Evolutionary conservation across 1,140 invertebrate species (phyloP).

Genomic region (Pristionchus pacificus): DNA sequence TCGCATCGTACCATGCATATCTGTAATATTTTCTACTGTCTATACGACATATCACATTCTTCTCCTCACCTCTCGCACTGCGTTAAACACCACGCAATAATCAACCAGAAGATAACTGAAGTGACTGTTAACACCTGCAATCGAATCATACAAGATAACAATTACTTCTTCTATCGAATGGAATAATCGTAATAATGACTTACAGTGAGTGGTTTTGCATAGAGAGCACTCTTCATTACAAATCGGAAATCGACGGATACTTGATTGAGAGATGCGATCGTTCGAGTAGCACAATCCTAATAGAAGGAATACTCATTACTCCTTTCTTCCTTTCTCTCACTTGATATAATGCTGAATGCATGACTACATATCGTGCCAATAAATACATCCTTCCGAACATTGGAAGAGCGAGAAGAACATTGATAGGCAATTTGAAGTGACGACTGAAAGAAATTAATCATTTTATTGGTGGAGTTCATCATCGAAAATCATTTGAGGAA

Average conservation of each 20-base stretch:
- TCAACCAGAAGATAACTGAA: constrained; percentile 95
- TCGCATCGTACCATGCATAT: no score
- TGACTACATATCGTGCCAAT: constrained; percentile 95
- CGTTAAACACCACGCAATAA: constrained; percentile 93
- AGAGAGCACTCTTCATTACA: constrained; percentile 98
- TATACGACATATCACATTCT: background rate
- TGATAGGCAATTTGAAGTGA: constrained; percentile 58
- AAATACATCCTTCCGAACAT: constrained; percentile 99
- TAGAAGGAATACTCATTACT: constrained; percentile 13
- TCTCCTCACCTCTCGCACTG: constrained; percentile 95
- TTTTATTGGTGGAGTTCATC: constrained; percentile 36
- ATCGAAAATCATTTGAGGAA: constrained; percentile 27
- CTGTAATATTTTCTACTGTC: constrained; percentile 24
- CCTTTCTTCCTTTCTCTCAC: constrained; percentile 21
- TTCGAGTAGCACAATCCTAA: constrained; percentile 78
- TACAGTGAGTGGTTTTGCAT: constrained; percentile 98
- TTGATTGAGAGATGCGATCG: constrained; percentile 88
- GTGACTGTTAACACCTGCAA: constrained; percentile 92
- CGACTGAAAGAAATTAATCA: constrained; percentile 1
- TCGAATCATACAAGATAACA: no score
- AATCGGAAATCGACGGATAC: constrained; percentile 99
- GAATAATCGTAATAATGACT: no score
- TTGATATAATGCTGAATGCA: constrained; percentile 94
- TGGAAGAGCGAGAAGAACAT: constrained; percentile 90
- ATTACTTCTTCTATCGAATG: no score